Evolutionary conservation across 1,140 invertebrate species (phyloP), one percentile per base, ranked within the genome.

Genomic region (Lasioglossum baleicum): DNA sequence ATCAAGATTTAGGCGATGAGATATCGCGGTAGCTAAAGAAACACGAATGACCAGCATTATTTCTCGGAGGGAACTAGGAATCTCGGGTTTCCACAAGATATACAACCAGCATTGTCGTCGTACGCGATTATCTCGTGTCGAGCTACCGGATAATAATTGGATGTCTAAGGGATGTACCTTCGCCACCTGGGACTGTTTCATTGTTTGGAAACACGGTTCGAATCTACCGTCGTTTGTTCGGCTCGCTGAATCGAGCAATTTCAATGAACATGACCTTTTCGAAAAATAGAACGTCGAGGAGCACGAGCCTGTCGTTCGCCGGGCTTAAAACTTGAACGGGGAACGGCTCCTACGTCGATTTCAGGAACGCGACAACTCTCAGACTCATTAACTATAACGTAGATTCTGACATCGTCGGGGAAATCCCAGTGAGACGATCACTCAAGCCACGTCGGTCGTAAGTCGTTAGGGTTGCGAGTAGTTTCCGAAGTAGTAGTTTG

Each of bases 91-190:
- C 77, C 69, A 51, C 76, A 51, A 74, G 77, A 80, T 67, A 80
- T 80, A 80, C 51, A 74, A 69, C 40, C 61, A 61, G 63, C 77
- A 74, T 74, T 74, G 77, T 73, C 77, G 71, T 64, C 67, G 58
- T 17, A 35, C 31, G 48, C 69, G 75, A 78, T 78, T 72, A 72
- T 78, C 60, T 64, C 60, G 68, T 35, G 60, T 63, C 48, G 48
- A 53, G 60, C 60, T n/a, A 44, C 15, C 68, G 26, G 75, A 78
- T 78, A 78, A 78, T 78, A 78, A 78, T 78, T 78, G 75, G 48
- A 78, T 44, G 75, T 64, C 35, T 56, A 61, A 72, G 64, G 64
- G n/a, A 68, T 48, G 60, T 48, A 72, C 17, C 71, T 60, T 64
- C 31, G 42, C n/a, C 68, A 22, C 31, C 67, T 13, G 42, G 58